Conservation (phyloP, 2,888 invertebrate species). For the Agrotis clavis region DNA sequence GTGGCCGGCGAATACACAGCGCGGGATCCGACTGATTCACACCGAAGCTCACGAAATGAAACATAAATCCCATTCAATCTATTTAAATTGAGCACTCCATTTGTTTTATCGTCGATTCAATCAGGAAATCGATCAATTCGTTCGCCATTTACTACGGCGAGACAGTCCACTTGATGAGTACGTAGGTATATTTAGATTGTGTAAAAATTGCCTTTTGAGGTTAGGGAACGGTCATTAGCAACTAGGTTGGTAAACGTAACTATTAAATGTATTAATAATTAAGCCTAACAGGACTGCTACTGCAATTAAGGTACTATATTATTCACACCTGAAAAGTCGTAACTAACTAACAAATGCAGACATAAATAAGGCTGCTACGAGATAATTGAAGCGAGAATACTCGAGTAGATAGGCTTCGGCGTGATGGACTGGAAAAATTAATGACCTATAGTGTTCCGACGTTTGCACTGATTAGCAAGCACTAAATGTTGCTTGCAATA, state of each 20-base stretch:
- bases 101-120: constrained; percentile 88
- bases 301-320: constrained; percentile 36
- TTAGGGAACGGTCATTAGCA: constrained; percentile 32
- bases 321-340: constrained; percentile 30
- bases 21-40: constrained; percentile 73
- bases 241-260: constrained; percentile 8
- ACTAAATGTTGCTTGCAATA: constrained; percentile 25
- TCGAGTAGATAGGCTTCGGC: constrained; percentile 59
- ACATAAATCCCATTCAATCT: constrained; percentile 89
- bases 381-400: constrained; percentile 74
- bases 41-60: constrained; percentile 83
- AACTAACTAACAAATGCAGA: constrained; percentile 27
- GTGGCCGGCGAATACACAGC: constrained; percentile 59
- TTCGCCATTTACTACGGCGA: constrained; percentile 71
- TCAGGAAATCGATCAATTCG: constrained; percentile 83
- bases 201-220: constrained; percentile 41
- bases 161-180: constrained; percentile 63
- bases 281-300: constrained; percentile 9
- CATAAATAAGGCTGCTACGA: constrained; percentile 67
- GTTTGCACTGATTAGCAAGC: constrained; percentile 27
- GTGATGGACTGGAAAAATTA: constrained; percentile 76
- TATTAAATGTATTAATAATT: constrained; percentile 30
- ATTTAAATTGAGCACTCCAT: constrained; percentile 89
- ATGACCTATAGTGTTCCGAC: constrained; percentile 70
- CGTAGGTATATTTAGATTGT: constrained; percentile 54